A percentile compares a stretch with the other conserved stretches of the same genome.
These are phyloP conservation scores for Amazona ochrocephala DNA, from an alignment of 2,797 vertebrate genomes.

Conservation along the genomic window DNA sequence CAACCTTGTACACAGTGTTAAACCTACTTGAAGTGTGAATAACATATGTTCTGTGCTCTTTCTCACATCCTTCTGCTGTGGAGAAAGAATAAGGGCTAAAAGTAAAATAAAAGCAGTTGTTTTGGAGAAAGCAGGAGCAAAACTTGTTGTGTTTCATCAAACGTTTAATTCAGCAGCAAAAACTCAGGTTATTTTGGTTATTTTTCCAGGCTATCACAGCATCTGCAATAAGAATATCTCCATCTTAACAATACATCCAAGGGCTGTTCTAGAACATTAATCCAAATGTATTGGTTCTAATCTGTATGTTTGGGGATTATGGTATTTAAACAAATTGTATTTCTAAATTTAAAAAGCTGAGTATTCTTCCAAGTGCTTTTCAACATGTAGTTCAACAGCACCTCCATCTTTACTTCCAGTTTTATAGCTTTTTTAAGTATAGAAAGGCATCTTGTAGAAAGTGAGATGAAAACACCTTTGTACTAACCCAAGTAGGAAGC, in stretches of 20 bases:
- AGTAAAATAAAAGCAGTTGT: not conserved
- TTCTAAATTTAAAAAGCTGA: not conserved
- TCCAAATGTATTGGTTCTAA: not conserved
- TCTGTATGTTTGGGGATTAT: not conserved
- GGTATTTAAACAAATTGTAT: not conserved
- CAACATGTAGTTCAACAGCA: not conserved
- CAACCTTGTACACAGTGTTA: not conserved
- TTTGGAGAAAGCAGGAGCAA: not conserved
- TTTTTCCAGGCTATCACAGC: not conserved
- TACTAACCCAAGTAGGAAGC: not conserved
- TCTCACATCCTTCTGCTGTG: not conserved
- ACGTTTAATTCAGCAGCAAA: not conserved
- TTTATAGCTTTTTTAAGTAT: not conserved
- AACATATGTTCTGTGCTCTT: not conserved
- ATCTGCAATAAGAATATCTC: not conserved
- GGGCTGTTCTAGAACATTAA: not conserved
- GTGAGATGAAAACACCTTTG: not conserved
- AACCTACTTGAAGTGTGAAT: not conserved
- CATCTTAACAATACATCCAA: not conserved
- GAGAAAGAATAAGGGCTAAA: not conserved
- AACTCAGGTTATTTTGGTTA: not conserved
- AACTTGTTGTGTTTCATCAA: not conserved
- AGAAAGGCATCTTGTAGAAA: not conserved
- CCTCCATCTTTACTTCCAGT: not conserved
- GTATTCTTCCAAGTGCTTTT: not conserved